Percentiles rank a stretch among this genome's conserved stretches.
Evolutionary conservation across 2,113 vertebrate species (phyloP).

Genomic region (Pseudois nayaur): DNA sequence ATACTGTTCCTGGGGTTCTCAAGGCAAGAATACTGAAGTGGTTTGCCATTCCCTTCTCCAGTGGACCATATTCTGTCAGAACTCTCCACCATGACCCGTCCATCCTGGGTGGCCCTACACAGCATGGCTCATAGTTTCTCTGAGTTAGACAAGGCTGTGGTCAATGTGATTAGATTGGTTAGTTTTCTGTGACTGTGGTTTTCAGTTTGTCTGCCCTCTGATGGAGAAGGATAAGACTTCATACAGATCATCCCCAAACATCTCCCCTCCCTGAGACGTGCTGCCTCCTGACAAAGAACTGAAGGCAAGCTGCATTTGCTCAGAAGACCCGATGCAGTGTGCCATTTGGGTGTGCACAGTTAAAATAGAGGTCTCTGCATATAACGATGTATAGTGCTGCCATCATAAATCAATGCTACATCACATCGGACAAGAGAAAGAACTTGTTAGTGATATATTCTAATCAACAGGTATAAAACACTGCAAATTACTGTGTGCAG

Average conservation of each 20-base stretch:
- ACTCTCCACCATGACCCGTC: neutral
- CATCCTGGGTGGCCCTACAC: fast-evolving
- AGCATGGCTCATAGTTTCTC: neutral
- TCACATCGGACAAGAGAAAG: neutral
- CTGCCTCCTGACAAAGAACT: neutral
- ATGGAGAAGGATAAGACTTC: neutral
- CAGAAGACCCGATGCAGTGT: neutral
- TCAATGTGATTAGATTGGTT: neutral
- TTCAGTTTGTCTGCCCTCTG: neutral
- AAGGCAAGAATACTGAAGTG: neutral
- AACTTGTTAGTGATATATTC: neutral
- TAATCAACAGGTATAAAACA: neutral
- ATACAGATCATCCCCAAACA: neutral
- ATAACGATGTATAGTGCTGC: neutral
- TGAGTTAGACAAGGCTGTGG: neutral
- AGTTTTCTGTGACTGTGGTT: neutral
- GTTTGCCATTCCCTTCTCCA: neutral
- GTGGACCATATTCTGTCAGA: neutral
- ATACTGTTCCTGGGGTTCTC: neutral
- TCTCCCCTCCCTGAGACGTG: neutral
- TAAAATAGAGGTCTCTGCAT: neutral
- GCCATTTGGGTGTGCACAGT: neutral
- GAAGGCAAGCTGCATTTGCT: neutral
- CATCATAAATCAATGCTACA: neutral
- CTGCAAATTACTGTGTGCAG: neutral